Base-by-base conservation (phyloP, 2,113 vertebrate genomes). In the Marcusenius ussheri region DNA sequence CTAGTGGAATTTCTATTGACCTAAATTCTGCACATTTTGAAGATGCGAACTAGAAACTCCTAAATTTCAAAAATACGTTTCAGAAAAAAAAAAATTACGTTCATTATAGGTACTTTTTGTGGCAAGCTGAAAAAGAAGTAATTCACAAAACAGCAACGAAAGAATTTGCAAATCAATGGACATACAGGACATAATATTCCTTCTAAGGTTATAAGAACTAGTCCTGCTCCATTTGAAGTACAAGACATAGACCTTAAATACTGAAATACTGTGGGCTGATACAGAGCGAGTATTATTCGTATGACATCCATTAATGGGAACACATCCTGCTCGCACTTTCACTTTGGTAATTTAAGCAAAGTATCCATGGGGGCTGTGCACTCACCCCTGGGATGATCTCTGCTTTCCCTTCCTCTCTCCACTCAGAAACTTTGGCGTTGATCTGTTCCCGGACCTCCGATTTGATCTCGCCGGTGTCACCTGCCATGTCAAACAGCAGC, bases 391-490 rank as follows among this genome's bases (percentile, higher is more conserved):
- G 98, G 74, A 98, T 98, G 91, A 98, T 98, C 93, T 98, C 97
- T 0, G 98, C 97, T 88, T 98, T 98, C 90, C 98, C 98, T 87
- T 98, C 98, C 93, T 98, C 97, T 27, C 97, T 96, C 98, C 98
- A 98, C 92, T 98, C 98, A 0, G 97, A 98, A 89, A 98, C 98
- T 93, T 98, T 98, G 89, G 97, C 97, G 1, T 98, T 98, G 93
- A 98, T 98, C 95, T 98, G 98, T 91, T 98, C 98, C 0, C 98
- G 96, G 31, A 98, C 97, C 91, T 98, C 98, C 0, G 97, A 97
- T 92, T 98, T 98, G 92, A 98, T 98, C 93, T 98, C 98, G 3
- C 98, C 98, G 0, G 98, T 98, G 95, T 98, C 98, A 42, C 98
- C 96, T 97, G 91, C 0, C 88, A 35, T 0, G 3, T 21, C 17